Conservation (phyloP, 2,113 vertebrate genomes). For the Anolis sagrei region DNA sequence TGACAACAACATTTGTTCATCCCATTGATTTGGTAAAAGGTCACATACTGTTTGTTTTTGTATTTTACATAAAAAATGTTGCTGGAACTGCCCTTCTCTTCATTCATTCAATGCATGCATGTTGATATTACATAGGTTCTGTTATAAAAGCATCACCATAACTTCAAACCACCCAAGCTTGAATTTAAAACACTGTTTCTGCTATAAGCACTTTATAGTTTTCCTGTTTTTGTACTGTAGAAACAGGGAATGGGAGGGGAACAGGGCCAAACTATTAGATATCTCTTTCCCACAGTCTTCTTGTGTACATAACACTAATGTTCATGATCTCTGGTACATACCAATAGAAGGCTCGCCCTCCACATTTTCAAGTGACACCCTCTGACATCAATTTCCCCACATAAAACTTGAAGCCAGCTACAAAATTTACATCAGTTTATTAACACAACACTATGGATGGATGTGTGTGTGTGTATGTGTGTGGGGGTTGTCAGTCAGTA, state of each 20-base stretch:
- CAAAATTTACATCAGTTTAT: slow-evolving; percentile 7
- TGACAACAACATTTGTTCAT: background rate
- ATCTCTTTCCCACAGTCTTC: background rate
- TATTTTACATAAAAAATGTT: slow-evolving; percentile 1
- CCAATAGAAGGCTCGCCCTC: background rate
- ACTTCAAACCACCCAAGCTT: background rate
- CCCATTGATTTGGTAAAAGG: background rate
- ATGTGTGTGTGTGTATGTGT: too few relatives aligned
- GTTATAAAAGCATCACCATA: background rate
- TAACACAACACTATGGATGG: slow-evolving; percentile 3
- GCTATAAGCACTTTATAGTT: slow-evolving; percentile 11
- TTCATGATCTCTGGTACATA: background rate
- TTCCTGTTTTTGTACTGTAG: slow-evolving; percentile 37
- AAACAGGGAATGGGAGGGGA: background rate
- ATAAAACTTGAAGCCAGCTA: slow-evolving; percentile 10
- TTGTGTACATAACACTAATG: background rate
- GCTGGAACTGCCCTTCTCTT: background rate
- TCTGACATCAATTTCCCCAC: slow-evolving; percentile 5
- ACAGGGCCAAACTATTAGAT: background rate
- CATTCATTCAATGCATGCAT: background rate
- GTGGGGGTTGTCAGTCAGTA: background rate
- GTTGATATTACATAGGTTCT: background rate
- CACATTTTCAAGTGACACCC: background rate
- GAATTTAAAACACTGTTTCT: background rate
- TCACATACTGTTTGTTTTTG: slow-evolving; percentile 10